Evolutionary conservation across 2,113 vertebrate species (phyloP).

Genomic region (Platichthys stellatus): DNA sequence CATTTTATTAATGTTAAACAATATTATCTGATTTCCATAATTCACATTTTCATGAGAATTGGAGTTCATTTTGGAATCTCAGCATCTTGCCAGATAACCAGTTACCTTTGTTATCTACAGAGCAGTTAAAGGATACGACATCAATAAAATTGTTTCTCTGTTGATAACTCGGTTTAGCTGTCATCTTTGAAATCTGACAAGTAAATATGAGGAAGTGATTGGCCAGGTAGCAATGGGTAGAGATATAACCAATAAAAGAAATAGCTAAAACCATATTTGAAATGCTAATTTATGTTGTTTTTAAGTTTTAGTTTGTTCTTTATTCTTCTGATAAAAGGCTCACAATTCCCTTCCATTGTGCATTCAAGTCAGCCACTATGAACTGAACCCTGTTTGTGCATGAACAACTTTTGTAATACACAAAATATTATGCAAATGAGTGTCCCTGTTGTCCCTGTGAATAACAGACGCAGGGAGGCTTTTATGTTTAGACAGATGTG

Average conservation of each 20-base stretch:
- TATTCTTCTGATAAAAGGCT: not conserved
- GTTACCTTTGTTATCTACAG: no score
- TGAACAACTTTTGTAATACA: constrained; percentile 31
- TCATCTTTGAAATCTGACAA: not conserved
- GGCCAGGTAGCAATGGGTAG: no score
- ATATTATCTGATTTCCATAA: no score
- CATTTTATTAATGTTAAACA: no score
- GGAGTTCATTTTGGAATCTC: no score
- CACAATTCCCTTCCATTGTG: not conserved
- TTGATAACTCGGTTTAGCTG: not conserved
- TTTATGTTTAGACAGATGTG: constrained; percentile 20
- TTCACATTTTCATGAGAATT: no score
- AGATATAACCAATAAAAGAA: not conserved
- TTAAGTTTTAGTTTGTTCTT: not conserved
- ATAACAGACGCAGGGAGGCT: not conserved
- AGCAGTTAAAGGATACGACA: no score
- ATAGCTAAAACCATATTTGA: not conserved
- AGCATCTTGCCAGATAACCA: no score
- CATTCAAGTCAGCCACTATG: constrained; percentile 18
- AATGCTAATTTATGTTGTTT: not conserved
- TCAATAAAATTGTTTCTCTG: no score
- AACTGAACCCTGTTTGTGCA: constrained; percentile 32
- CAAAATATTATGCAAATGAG: constrained; percentile 47
- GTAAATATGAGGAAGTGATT: no score
- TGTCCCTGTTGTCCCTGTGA: not conserved